A percentile compares a stretch with the other conserved stretches of the same genome.
Conservation (phyloP, 2,888 invertebrate genomes). For the Meiosimyza platycephala region DNA sequence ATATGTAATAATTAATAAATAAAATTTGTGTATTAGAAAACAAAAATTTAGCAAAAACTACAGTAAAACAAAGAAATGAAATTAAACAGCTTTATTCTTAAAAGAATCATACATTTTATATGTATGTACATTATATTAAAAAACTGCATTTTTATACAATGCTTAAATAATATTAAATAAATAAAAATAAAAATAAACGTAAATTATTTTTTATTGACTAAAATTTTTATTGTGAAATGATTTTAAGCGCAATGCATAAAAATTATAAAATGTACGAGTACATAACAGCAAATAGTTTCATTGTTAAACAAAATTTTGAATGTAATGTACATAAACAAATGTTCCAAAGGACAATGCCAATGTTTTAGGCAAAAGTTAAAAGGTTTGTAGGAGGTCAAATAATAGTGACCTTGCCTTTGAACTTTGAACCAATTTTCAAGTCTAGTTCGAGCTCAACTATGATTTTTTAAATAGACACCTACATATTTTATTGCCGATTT, state of each 20-base stretch:
- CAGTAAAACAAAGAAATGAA: slow-evolving; percentile 18
- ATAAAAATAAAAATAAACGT: slow-evolving; percentile 4
- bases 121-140: slow-evolving; percentile 2
- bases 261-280: background rate
- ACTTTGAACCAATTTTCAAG: too few relatives aligned
- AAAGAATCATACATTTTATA: slow-evolving; percentile 28
- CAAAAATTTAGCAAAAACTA: background rate
- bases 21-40: background rate
- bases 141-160: slow-evolving; percentile 30
- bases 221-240: slow-evolving; percentile 27
- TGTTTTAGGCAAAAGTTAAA: too few relatives aligned
- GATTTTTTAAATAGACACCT: too few relatives aligned
- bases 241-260: slow-evolving; percentile 25
- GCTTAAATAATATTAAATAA: slow-evolving; percentile 20
- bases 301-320: too few relatives aligned
- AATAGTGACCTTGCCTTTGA: too few relatives aligned
- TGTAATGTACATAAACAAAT: background rate
- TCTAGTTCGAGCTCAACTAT: too few relatives aligned
- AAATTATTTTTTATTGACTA: slow-evolving; percentile 32
- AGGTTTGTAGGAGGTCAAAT: too few relatives aligned
- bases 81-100: slow-evolving; percentile 31
- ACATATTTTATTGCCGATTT: too few relatives aligned
- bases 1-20: slow-evolving; percentile 9
- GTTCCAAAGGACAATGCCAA: background rate
- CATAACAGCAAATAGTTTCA: too few relatives aligned